Evolutionary conservation across 2,113 vertebrate genomes (phyloP).

Genomic region (Barbus barbus): DNA sequence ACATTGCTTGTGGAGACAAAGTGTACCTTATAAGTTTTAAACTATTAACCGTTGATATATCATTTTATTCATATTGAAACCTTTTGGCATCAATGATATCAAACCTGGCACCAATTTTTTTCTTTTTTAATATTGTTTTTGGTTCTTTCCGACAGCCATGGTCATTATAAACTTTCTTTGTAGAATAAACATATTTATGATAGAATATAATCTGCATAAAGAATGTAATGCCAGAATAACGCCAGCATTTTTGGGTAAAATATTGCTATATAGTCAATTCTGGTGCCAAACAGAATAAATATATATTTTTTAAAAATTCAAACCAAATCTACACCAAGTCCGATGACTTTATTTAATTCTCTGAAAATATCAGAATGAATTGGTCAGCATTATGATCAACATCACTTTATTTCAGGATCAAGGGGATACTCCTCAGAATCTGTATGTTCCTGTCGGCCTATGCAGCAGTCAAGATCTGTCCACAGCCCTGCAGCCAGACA

Average conservation of each 20-base stretch:
- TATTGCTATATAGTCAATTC: no score
- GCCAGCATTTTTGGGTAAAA: not conserved
- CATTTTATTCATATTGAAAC: not conserved
- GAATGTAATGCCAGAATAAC: not conserved
- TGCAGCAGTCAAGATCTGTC: constrained; percentile 73
- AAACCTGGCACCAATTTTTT: no score
- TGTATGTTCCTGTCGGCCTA: constrained; percentile 75
- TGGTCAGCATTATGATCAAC: constrained; percentile 17
- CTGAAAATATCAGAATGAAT: no score
- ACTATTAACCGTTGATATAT: no score
- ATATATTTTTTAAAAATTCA: no score
- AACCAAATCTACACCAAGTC: no score
- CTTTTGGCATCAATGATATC: not conserved
- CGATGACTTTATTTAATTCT: no score
- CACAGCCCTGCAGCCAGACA: constrained; percentile 78
- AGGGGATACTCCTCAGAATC: constrained; percentile 81
- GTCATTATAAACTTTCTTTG: not conserved
- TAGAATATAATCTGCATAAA: not conserved
- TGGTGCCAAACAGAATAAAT: no score
- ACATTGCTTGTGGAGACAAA: not conserved
- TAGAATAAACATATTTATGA: not conserved
- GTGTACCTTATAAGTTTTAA: no score
- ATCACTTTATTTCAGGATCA: constrained; percentile 78
- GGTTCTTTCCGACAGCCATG: not conserved
- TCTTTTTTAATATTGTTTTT: not conserved